phyloP scores from a whole-genome alignment of 2,113 vertebrate species.

The Mormoops blainvillei region DNA sequence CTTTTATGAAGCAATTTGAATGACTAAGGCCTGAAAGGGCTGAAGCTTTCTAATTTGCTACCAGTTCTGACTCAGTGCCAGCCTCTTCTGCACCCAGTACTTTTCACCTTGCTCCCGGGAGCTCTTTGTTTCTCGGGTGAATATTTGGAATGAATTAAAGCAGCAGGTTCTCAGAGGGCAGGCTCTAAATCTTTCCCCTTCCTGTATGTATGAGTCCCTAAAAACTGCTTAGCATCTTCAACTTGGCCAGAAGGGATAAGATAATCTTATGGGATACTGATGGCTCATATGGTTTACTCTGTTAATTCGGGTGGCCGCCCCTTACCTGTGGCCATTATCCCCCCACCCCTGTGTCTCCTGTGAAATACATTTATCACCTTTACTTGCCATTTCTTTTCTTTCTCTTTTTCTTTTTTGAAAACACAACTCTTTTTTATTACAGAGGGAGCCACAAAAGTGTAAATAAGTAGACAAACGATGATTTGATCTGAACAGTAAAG shows the following conservation, averaged over 20 bases:
- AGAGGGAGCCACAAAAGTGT: not conserved
- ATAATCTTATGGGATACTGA: not conserved
- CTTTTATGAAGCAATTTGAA: slow-evolving; percentile 37
- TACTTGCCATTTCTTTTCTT: not conserved
- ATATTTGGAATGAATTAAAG: slow-evolving; percentile 40
- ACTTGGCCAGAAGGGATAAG: not conserved
- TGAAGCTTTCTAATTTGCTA: not conserved
- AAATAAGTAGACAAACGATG: not conserved
- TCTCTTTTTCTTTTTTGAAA: not conserved
- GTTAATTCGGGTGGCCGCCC: not conserved
- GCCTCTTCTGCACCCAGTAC: not conserved
- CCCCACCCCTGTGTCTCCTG: not conserved
- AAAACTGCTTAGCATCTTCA: not conserved
- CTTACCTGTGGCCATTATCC: not conserved
- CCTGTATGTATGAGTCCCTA: not conserved
- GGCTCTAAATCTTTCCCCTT: slow-evolving; percentile 42
- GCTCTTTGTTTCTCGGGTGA: slow-evolving; percentile 7
- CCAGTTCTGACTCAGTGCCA: not conserved
- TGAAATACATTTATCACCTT: not conserved
- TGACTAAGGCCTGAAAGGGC: slow-evolving; percentile 9
- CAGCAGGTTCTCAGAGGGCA: not conserved
- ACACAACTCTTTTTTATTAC: not conserved
- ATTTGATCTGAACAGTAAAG: not conserved
- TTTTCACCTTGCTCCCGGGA: not conserved
- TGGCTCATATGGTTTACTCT: not conserved